These are phyloP conservation scores for Dynastes hyllus DNA, from an alignment of 2,888 invertebrate genomes.

Conservation along the genomic window DNA sequence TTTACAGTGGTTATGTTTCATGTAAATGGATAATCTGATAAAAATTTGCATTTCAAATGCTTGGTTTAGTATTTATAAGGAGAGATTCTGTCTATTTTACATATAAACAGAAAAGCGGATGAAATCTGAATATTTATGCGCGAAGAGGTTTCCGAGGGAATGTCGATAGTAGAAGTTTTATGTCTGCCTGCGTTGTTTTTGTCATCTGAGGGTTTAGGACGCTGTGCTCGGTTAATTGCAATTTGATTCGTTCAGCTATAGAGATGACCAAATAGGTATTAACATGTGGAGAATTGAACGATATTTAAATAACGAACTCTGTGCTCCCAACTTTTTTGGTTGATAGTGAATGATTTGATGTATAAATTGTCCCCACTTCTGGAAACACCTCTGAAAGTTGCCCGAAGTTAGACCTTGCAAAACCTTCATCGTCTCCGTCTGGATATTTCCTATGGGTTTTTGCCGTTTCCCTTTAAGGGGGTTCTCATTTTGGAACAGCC, in stretches of 20 bases:
- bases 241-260: not conserved
- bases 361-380: too few species aligned
- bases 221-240: conserved; percentile 1
- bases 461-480: too few species aligned
- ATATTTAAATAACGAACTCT: too few species aligned
- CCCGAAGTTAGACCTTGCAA: too few species aligned
- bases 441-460: too few species aligned
- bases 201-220: not conserved
- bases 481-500: too few species aligned
- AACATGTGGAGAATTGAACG: too few species aligned
- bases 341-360: too few species aligned
- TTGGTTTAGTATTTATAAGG: conserved; percentile 35
- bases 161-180: not conserved
- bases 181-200: not conserved
- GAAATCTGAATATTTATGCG: conserved; percentile 46
- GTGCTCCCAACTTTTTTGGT: too few species aligned
- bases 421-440: too few species aligned
- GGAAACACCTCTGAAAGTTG: too few species aligned
- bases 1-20: conserved; percentile 34
- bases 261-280: too few species aligned
- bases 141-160: conserved; percentile 10
- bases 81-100: conserved; percentile 39
- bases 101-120: conserved; percentile 45
- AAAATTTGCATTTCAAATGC: conserved; percentile 44
- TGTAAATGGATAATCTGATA: conserved; percentile 43